Conservation (phyloP, 2,888 invertebrate species). For the Eupithecia dodoneata region DNA sequence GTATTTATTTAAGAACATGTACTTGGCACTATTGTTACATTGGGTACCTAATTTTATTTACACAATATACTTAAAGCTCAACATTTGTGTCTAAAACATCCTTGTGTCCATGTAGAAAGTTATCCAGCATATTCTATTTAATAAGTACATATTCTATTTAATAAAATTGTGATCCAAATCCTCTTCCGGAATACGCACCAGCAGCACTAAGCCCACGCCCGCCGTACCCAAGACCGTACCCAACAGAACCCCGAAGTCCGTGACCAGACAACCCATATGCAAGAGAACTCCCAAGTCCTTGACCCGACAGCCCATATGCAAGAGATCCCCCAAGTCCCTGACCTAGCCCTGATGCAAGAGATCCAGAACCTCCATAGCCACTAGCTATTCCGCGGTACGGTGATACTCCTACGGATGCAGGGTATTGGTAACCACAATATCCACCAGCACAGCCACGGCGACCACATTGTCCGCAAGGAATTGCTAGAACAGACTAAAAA, state of each 20-base stretch:
- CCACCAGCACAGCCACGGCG: conserved; percentile 32
- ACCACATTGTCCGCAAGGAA: conserved; percentile 35
- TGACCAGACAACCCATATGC: background rate
- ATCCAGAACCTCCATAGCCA: background rate
- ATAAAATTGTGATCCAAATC: background rate
- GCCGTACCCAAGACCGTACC: background rate
- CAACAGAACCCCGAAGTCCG: background rate
- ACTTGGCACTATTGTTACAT: too few relatives aligned
- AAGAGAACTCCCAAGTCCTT: background rate
- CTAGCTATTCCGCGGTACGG: background rate
- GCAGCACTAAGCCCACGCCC: background rate
- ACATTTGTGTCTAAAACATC: background rate
- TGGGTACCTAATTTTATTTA: too few relatives aligned
- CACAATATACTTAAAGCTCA: background rate
- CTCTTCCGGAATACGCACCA: background rate
- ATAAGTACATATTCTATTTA: background rate
- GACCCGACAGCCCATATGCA: background rate
- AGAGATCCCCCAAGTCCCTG: background rate
- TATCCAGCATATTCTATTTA: background rate
- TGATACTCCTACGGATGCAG: background rate
- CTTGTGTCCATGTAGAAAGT: background rate
- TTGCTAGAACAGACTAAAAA: conserved; percentile 28
- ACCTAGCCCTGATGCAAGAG: background rate
- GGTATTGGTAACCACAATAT: conserved; percentile 15
- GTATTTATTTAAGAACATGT: too few relatives aligned